phyloP scores from a whole-genome alignment of 2,113 vertebrate species.

The Crotalus horridus region DNA sequence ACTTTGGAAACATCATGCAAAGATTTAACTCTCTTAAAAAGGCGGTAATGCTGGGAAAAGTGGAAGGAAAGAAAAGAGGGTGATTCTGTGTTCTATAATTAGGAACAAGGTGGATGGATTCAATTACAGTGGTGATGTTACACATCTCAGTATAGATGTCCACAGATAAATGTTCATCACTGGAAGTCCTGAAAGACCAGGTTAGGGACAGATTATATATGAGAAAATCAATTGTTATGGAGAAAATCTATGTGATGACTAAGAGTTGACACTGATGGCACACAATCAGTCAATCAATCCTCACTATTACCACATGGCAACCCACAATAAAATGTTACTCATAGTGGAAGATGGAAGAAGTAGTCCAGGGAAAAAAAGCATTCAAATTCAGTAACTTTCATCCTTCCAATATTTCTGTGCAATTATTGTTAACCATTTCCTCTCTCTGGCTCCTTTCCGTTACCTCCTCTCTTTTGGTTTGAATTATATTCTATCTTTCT shows the following conservation, averaged over 20 bases:
- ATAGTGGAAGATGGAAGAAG: not conserved
- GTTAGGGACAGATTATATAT: not conserved
- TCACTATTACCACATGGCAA: constrained; percentile 1
- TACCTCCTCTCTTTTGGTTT: not conserved
- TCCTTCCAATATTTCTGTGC: not conserved
- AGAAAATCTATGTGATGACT: not conserved
- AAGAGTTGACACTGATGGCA: not conserved
- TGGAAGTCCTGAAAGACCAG: not conserved
- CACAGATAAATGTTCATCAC: not conserved
- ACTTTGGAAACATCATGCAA: not conserved
- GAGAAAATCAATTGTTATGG: not conserved
- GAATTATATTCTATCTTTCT: not conserved
- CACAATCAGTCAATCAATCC: not conserved
- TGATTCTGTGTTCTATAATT: not conserved
- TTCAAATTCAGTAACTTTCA: not conserved
- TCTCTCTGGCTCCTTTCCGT: not conserved
- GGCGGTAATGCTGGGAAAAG: not conserved
- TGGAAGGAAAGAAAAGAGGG: not conserved
- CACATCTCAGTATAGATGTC: too few relatives aligned
- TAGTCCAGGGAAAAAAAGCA: not conserved
- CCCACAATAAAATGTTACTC: constrained; percentile 6
- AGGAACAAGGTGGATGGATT: not conserved
- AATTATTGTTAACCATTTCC: not conserved
- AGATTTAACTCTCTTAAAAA: not conserved
- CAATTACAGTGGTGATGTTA: not conserved